Base-by-base conservation (phyloP, 2,113 vertebrate genomes). In the Caracal caracal region DNA sequence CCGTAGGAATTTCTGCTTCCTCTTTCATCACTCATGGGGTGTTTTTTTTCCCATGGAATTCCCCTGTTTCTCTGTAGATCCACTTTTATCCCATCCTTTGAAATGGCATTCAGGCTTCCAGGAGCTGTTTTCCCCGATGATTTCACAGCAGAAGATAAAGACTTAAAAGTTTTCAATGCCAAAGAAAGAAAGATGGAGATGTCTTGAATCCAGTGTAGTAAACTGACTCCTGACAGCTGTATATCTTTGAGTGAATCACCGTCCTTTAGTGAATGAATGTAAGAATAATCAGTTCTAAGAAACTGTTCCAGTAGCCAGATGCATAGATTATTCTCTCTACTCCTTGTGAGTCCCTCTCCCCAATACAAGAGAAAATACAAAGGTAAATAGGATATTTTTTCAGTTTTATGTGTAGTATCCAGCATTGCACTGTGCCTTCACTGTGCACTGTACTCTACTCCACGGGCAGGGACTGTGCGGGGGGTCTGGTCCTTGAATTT, bases 41-140 rank as follows among this genome's bases (percentile, higher is more conserved):
- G 30, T 3, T 24, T 59, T 49, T 87, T 92, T 93, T 28, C 9
- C 84, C 24, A 28, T 84, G 90, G 96, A 97, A 96, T 97, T 98
- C 91, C 96, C 95, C 96, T 88, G 15, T 59, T 91, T 26, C 40
- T 94, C 63, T 89, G 59, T 47, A 75, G 88, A 66, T 49, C 91
- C 81, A 75, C 92, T 95, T 94, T 86, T 79, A 92, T 92, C 88
- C 51, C 49, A 13, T 78, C 59, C 61, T 96, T 94, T 89, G 79
- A 93, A 91, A 91, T 51, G 7, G 24, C 26, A 56, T 8, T 68
- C 70, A 73, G 71, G 68, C 84, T 97, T 84, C 70, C n/a, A 84
- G 89, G 61, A 91, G 37, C 79, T 79, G 33, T 75, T 85, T 85
- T 95, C 81, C 81, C 8, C 81, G 78, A 66, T 94, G 84, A 97